These are phyloP conservation scores for Myrmecobius fasciatus DNA, from an alignment of 2,113 vertebrate species.

Conservation along the genomic window DNA sequence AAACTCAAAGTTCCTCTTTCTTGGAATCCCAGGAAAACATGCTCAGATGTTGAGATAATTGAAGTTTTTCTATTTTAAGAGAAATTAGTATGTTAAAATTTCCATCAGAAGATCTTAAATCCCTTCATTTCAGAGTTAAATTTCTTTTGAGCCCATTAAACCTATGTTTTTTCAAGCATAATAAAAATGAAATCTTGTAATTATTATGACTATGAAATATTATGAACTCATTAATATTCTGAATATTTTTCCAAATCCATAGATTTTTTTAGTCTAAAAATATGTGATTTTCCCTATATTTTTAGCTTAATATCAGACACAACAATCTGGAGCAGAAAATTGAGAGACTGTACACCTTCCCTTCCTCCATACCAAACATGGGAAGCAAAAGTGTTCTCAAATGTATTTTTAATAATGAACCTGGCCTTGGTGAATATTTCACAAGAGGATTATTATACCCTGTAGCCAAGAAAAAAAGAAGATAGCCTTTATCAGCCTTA, in stretches of 20 bases:
- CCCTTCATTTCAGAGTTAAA: not conserved
- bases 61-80: constrained; percentile 45
- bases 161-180: constrained; percentile 46
- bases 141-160: constrained; percentile 40
- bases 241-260: not conserved
- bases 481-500: not conserved
- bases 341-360: not conserved
- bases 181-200: constrained; percentile 8
- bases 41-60: constrained; percentile 19
- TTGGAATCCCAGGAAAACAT: constrained; percentile 42
- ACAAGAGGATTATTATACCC: not conserved
- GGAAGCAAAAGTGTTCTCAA: not conserved
- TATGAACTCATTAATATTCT: not conserved
- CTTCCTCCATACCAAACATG: not conserved
- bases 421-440: not conserved
- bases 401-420: not conserved
- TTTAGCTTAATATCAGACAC: not conserved
- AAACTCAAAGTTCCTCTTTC: not conserved
- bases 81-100: not conserved
- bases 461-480: not conserved
- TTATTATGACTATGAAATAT: not conserved
- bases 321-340: not conserved
- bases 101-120: constrained; percentile 4
- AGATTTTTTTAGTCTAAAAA: not conserved
- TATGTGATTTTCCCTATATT: not conserved